Percentiles rank a stretch among this genome's conserved stretches.
Evolutionary conservation across 2,888 invertebrate genomes (phyloP).

Genomic region (Tenthredo notha): DNA sequence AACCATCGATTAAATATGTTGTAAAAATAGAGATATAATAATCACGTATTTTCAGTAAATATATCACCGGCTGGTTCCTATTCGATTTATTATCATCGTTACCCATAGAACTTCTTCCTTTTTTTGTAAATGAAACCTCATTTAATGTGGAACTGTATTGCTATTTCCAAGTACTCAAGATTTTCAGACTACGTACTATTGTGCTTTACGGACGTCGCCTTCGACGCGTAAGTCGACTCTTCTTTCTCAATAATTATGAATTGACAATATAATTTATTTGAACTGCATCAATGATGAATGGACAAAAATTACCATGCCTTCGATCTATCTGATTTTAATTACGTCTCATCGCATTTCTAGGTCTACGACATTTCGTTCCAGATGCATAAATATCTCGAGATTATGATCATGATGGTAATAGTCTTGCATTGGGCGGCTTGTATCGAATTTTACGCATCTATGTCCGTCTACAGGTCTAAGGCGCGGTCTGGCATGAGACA

Average conservation of each 20-base stretch:
- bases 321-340: conserved; percentile 9
- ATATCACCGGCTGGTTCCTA: conserved; percentile 70
- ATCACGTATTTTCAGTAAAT: conserved; percentile 67
- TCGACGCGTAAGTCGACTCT: conserved; percentile 69
- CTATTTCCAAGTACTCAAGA: conserved; percentile 68
- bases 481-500: background rate
- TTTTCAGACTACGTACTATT: conserved; percentile 72
- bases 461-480: conserved; percentile 51
- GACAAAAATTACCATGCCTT: background rate
- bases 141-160: conserved; percentile 64
- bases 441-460: conserved; percentile 71
- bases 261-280: background rate
- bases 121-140: conserved; percentile 51
- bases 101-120: conserved; percentile 68
- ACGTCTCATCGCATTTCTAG: conserved; percentile 58
- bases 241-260: background rate
- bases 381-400: conserved; percentile 65
- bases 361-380: conserved; percentile 67
- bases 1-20: conserved; percentile 32
- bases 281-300: background rate
- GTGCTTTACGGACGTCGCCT: conserved; percentile 68
- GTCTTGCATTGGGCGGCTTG: conserved; percentile 73
- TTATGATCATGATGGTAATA: conserved; percentile 62
- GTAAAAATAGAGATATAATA: conserved; percentile 21
- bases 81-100: conserved; percentile 70